Percentiles rank a stretch among this genome's conserved stretches.
Conservation (phyloP, 2,888 invertebrate genomes). For the Drosophila quinaria region DNA sequence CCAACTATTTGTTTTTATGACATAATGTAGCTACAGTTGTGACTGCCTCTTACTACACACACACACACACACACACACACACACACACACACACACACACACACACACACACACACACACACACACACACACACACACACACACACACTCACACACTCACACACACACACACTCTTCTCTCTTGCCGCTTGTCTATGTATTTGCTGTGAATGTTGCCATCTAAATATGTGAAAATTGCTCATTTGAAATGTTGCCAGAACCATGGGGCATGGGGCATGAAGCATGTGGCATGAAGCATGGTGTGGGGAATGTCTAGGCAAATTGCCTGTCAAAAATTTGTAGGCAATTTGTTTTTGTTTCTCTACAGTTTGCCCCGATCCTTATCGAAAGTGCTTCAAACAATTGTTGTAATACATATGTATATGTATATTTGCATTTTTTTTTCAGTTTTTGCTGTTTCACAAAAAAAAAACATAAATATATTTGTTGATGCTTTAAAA, state of each 20-base stretch:
- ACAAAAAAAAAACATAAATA: neutral
- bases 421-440: neutral
- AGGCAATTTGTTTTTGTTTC: slow-evolving; percentile 68
- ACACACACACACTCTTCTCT: too few relatives aligned
- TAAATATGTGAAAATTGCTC: slow-evolving; percentile 80
- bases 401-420: slow-evolving; percentile 53
- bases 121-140: neutral
- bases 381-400: slow-evolving; percentile 66
- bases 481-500: slow-evolving; percentile 38
- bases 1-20: slow-evolving; percentile 77
- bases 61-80: too few relatives aligned
- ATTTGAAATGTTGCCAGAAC: slow-evolving; percentile 67
- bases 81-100: neutral
- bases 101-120: too few relatives aligned
- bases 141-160: neutral
- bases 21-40: slow-evolving; percentile 70
- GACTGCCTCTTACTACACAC: slow-evolving; percentile 18
- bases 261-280: neutral
- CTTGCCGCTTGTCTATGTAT: slow-evolving; percentile 14
- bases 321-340: slow-evolving; percentile 80
- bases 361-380: slow-evolving; percentile 43
- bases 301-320: slow-evolving; percentile 59
- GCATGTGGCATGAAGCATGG: slow-evolving; percentile 5
- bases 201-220: slow-evolving; percentile 64
- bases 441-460: neutral